These are phyloP conservation scores for Frankliniella intonsa DNA, from an alignment of 2,888 invertebrate species.

Conservation along the genomic window DNA sequence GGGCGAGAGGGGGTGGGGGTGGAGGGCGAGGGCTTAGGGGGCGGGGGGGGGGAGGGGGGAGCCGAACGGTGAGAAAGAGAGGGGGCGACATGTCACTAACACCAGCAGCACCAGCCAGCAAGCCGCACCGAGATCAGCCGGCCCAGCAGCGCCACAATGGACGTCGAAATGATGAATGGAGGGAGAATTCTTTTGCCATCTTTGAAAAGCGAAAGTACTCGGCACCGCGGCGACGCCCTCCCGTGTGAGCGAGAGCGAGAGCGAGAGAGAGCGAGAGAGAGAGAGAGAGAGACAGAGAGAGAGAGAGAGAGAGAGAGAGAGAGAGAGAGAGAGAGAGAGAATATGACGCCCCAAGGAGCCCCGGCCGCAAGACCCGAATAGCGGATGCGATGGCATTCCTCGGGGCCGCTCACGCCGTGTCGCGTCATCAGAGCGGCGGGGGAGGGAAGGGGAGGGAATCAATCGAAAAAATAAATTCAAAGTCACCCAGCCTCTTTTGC, in stretches of 20 bases:
- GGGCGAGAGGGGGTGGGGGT: too few relatives aligned
- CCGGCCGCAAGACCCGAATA: too few relatives aligned
- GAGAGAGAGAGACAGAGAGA: too few relatives aligned
- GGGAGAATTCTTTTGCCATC: neutral
- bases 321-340: too few relatives aligned
- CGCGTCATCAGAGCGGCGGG: neutral
- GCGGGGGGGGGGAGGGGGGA: too few relatives aligned
- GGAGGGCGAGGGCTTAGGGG: too few relatives aligned
- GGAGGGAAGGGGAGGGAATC: neutral
- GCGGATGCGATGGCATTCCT: too few relatives aligned
- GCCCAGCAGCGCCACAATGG: neutral
- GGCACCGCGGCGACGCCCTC: neutral
- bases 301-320: too few relatives aligned
- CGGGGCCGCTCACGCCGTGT: too few relatives aligned
- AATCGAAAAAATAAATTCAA: neutral
- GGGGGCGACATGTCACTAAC: neutral
- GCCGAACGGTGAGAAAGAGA: neutral
- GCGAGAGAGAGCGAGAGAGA: too few relatives aligned
- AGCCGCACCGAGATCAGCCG: neutral
- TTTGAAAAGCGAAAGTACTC: slow-evolving; percentile 6
- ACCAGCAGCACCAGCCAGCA: neutral
- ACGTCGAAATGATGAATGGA: neutral
- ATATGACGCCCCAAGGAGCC: too few relatives aligned
- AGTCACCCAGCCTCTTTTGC: too few relatives aligned
- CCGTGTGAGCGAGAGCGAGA: neutral